A percentile compares a stretch with the other conserved stretches of the same genome.
phyloP scores from a whole-genome alignment of 2,113 vertebrate genomes.

The Procapra przewalskii region DNA sequence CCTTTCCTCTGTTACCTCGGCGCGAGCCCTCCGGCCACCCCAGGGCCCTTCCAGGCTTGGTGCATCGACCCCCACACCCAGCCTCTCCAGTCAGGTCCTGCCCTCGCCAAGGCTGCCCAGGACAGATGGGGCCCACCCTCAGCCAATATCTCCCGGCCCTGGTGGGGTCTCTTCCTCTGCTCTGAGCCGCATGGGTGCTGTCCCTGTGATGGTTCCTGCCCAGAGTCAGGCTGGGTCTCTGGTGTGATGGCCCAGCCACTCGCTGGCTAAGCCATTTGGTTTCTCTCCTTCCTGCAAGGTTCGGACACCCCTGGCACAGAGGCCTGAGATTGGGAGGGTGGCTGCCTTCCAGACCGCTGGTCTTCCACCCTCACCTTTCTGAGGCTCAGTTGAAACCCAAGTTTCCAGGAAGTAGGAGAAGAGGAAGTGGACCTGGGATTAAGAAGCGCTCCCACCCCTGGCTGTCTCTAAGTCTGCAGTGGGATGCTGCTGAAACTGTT shows the following conservation, averaged over 20 bases:
- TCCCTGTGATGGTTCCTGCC: slow-evolving; percentile 91
- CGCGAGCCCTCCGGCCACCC: slow-evolving; percentile 71
- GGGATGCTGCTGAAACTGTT: slow-evolving; percentile 10
- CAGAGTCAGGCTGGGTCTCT: slow-evolving; percentile 92
- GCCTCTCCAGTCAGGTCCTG: slow-evolving; percentile 74
- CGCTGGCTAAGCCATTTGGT: not conserved
- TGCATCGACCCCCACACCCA: slow-evolving; percentile 67
- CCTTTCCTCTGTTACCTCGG: slow-evolving; percentile 88
- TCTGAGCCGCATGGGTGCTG: slow-evolving; percentile 88
- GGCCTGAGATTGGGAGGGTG: not conserved
- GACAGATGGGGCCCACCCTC: slow-evolving; percentile 80
- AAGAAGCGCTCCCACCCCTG: not conserved
- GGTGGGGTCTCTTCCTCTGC: slow-evolving; percentile 77
- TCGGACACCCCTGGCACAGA: not conserved
- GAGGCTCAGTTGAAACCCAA: not conserved
- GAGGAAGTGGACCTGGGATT: not conserved
- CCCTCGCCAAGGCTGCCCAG: slow-evolving; percentile 73
- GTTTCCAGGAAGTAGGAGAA: not conserved
- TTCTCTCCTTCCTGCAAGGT: not conserved
- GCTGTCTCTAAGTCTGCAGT: not conserved
- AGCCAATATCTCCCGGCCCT: slow-evolving; percentile 62
- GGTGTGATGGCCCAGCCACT: slow-evolving; percentile 77
- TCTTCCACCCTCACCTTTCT: not conserved
- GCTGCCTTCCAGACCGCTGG: not conserved
- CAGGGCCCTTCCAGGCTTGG: slow-evolving; percentile 42